Evolutionary conservation across 2,888 invertebrate species (phyloP).

Genomic region (Isotomurus palustris): DNA sequence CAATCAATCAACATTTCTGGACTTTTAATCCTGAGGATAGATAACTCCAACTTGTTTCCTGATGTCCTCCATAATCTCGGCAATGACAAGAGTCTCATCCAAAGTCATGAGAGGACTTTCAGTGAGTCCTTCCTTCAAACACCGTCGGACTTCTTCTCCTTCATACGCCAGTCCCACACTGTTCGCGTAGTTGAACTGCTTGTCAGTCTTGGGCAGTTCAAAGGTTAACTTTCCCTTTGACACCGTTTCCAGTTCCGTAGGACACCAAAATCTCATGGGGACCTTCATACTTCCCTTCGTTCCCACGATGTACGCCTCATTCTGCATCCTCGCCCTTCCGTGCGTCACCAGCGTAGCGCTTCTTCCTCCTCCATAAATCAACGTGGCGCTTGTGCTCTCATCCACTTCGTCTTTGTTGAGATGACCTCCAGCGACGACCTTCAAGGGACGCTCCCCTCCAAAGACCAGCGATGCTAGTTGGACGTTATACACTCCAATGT

Average conservation of each 20-base stretch:
- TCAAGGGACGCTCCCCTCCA: constrained; percentile 60
- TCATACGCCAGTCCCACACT: constrained; percentile 72
- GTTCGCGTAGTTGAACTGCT: constrained; percentile 61
- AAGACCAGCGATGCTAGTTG: constrained; percentile 59
- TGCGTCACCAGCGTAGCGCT: constrained; percentile 62
- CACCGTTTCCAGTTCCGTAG: constrained; percentile 63
- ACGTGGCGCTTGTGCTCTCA: constrained; percentile 59
- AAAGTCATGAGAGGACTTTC: constrained; percentile 67
- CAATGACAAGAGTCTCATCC: constrained; percentile 64
- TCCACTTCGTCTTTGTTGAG: constrained; percentile 71
- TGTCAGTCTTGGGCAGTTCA: constrained; percentile 61
- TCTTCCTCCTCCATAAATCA: constrained; percentile 61
- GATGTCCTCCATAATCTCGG: constrained; percentile 68
- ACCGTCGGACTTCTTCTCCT: constrained; percentile 70
- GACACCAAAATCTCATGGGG: constrained; percentile 66
- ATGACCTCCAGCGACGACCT: constrained; percentile 64
- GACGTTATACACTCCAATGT: constrained; percentile 71
- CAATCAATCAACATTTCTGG: too few species aligned
- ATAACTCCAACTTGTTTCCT: constrained; percentile 64
- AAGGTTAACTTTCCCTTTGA: constrained; percentile 61
- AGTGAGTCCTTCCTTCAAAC: constrained; percentile 61
- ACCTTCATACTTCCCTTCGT: constrained; percentile 62
- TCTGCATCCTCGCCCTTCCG: constrained; percentile 52
- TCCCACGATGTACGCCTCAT: constrained; percentile 63
- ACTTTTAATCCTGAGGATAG: constrained; percentile 57